Base-by-base conservation (phyloP, 2,797 vertebrate species). In the Crypturellus tataupa region DNA sequence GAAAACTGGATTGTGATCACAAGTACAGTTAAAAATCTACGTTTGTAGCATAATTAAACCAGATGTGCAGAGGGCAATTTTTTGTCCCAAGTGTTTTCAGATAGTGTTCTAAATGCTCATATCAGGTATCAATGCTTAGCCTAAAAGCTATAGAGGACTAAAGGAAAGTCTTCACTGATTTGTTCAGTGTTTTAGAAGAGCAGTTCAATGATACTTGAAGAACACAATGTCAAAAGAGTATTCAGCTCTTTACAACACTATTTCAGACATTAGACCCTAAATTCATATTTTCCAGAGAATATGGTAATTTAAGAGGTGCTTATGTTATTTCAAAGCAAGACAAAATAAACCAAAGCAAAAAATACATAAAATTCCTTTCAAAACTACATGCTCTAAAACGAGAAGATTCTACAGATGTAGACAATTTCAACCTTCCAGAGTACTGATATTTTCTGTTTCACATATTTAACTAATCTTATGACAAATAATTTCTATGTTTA, bases 371-470 rank as follows among this genome's bases (percentile, higher is more conserved):
- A 7, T 37, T 78, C 62, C 6, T 15, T 82, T 87, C 16, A 68
- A 51, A 64, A 4, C 0, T 60, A 9, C 42, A 18, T 68, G 5
- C 62, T 21, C 56, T 27, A 40, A 35, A 65, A 80, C 60, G 8
- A 13, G 5, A 65, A 64, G 4, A 3, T 53, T 56, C 6, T 62
- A 20, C n/a, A 4, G 40, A 1, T 37, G 1, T 4, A 62, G 19
- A 75, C 29, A 58, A 20, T 3, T 6, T 37, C 18, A 53, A 39
- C 8, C 4, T 70, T 25, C 4, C 9, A 53, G 20, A 24, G 1
- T 24, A 12, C 4, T 64, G 15, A 6, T 37, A 5, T 37, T 72
- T 89, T 80, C 40, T 12, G 1, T 10, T 56, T n/a, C 55, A 56
- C 55, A 3, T 21, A 60, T 64, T 82, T 82, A 46, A 42, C 7